Percentiles rank a stretch among this genome's conserved stretches.
Conservation (phyloP, 2,797 vertebrate species). For the Eulemur mongoz region DNA sequence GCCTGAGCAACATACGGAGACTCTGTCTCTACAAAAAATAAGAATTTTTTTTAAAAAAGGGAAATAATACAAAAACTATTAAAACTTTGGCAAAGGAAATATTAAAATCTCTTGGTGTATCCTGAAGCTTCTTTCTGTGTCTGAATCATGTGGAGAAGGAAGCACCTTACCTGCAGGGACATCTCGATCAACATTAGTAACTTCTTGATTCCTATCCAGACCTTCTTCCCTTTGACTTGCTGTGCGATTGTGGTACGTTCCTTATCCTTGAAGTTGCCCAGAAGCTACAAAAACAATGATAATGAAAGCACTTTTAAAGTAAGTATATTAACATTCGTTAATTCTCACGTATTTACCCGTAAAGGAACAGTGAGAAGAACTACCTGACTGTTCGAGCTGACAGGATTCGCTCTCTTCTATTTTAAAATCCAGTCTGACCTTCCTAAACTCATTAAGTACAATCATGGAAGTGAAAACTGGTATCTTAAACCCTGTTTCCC, state of each 20-base stretch:
- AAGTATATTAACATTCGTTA: not conserved
- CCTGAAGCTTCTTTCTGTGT: not conserved
- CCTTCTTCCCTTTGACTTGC: constrained; percentile 88
- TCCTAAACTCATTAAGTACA: not conserved
- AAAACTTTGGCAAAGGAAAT: not conserved
- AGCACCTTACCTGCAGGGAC: constrained; percentile 92
- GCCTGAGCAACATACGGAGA: not conserved
- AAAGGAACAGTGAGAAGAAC: not conserved
- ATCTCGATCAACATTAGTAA: constrained; percentile 98
- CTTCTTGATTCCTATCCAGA: constrained; percentile 98
- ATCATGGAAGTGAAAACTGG: constrained; percentile 28
- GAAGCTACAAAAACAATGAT: constrained; percentile 86
- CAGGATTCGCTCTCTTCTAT: not conserved
- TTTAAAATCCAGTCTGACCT: not conserved
- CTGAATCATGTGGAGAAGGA: not conserved
- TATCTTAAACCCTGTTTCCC: not conserved
- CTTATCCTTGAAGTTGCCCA: constrained; percentile 94
- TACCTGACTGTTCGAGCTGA: not conserved
- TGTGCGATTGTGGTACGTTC: constrained; percentile 91
- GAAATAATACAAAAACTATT: not conserved
- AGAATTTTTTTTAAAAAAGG: not conserved
- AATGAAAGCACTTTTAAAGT: not conserved
- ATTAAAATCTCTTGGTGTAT: not conserved
- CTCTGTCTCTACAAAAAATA: not conserved
- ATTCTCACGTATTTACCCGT: not conserved